Evolutionary conservation across 2,797 vertebrate genomes (phyloP).

Genomic region (Propithecus deckenii): DNA sequence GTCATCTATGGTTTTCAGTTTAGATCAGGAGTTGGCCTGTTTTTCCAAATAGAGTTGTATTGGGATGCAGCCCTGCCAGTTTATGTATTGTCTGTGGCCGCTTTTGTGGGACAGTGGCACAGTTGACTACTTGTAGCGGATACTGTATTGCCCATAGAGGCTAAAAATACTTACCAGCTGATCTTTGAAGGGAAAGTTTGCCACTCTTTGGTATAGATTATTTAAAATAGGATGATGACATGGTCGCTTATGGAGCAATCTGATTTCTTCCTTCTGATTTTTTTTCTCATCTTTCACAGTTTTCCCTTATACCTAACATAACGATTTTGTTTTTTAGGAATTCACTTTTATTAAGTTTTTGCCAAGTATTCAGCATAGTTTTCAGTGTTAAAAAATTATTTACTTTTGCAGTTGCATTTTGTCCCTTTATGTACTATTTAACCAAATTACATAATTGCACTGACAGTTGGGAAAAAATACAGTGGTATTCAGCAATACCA

Average conservation of each 20-base stretch:
- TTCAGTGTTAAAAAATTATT: neutral
- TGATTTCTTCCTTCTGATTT: neutral
- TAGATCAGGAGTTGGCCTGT: neutral
- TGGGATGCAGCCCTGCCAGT: neutral
- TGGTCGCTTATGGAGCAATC: neutral
- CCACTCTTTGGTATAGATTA: neutral
- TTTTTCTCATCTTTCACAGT: neutral
- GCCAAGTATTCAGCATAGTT: neutral
- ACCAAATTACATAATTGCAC: neutral
- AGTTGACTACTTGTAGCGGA: neutral
- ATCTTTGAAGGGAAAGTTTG: neutral
- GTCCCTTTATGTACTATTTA: neutral
- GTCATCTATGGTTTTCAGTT: neutral
- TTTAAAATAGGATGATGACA: neutral
- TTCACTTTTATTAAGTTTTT: neutral
- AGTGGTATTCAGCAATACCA: fast-evolving
- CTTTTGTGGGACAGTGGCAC: neutral
- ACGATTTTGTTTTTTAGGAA: neutral
- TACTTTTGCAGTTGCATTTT: neutral
- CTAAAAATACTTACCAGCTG: neutral
- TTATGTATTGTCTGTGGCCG: neutral
- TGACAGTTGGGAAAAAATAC: neutral
- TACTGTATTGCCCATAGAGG: neutral
- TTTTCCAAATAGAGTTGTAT: neutral
- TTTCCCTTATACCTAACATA: neutral